Base-by-base conservation (phyloP, 2,797 vertebrate genomes). In the Presbytis comata region DNA sequence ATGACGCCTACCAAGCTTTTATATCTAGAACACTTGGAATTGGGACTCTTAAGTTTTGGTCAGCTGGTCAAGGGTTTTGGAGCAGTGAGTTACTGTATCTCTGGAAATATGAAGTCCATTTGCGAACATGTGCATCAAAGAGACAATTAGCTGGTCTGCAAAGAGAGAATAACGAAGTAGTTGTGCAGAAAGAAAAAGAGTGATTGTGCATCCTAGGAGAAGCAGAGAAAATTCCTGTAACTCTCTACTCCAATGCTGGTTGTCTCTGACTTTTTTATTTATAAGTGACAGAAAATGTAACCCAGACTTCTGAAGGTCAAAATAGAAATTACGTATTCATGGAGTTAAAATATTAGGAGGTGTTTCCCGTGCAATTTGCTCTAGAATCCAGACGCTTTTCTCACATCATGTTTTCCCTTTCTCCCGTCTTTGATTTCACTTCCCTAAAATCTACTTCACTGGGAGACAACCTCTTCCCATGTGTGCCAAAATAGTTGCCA, bases 141-240 rank as follows among this genome's bases (percentile, higher is more conserved):
- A 61, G 9, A 1, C 24, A 39, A 48, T 10, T 14, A 41, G 1
- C 6, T 50, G 24, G 3, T 50, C 5, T 76, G 4, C 2, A 61
- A 17, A 89, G 46, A 36, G 8, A 80, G 44, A 78, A 64, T 9
- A 75, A 53, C 7, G 3, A 30, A 50, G 61, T 22, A 12, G 6
- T 9, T 48, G 5, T 24, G 17, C 19, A 70, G 19, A 72, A 72
- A 83, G 13, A 3, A 17, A 55, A 44, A 6, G 5, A 50, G 8
- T 16, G 0, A 61, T 3, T 30, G 17, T 48, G 33, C 4, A 6
- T 76, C 17, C 14, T 30, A 17, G 1, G 21, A 75, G 1, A 11
- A 24, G 0, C 16, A 89, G 39, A 85, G 70, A 80, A n/a, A 12
- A 28, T 33, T 59, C 14, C 21, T 79, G 24, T 74, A 16, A 86